Evolutionary conservation across 1,140 invertebrate species (phyloP).

Genomic region (Nebria ingens): DNA sequence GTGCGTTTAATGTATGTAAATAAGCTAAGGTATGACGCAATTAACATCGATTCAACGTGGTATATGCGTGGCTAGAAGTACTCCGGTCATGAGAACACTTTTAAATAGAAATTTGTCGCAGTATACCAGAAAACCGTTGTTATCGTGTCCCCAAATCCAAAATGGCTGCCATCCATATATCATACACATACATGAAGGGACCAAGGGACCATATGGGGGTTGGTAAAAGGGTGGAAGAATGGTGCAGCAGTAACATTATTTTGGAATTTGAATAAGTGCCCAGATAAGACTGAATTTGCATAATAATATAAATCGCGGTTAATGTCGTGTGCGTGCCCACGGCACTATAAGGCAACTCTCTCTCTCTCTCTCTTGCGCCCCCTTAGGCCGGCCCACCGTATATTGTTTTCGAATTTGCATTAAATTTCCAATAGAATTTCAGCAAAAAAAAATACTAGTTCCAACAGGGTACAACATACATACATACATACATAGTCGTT

Average conservation of each 20-base stretch:
- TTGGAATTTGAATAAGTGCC: conserved; percentile 34
- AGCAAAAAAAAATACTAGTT: too few relatives aligned
- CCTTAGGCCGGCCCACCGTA: background rate
- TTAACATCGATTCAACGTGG: too few relatives aligned
- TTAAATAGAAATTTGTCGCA: conserved; percentile 8
- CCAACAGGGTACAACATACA: too few relatives aligned
- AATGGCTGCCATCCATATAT: conserved; percentile 32
- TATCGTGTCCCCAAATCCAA: conserved; percentile 24
- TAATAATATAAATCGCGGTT: conserved; percentile 40
- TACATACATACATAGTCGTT: too few relatives aligned
- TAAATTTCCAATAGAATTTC: too few relatives aligned
- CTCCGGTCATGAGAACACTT: background rate
- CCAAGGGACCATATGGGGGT: background rate
- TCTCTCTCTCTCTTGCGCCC: background rate
- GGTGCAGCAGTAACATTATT: conserved; percentile 32
- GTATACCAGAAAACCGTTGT: conserved; percentile 15
- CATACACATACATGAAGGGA: conserved; percentile 25
- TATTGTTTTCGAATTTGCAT: conserved; percentile 7
- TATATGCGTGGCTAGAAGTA: background rate
- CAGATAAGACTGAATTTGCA: conserved; percentile 33
- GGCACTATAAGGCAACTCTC: background rate
- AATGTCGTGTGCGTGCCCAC: conserved; percentile 36
- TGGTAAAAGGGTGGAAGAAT: conserved; percentile 15
- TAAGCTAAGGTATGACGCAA: too few relatives aligned
- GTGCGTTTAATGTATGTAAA: too few relatives aligned